Base-by-base conservation (phyloP, 2,113 vertebrate genomes). In the Pygoscelis antarcticus region DNA sequence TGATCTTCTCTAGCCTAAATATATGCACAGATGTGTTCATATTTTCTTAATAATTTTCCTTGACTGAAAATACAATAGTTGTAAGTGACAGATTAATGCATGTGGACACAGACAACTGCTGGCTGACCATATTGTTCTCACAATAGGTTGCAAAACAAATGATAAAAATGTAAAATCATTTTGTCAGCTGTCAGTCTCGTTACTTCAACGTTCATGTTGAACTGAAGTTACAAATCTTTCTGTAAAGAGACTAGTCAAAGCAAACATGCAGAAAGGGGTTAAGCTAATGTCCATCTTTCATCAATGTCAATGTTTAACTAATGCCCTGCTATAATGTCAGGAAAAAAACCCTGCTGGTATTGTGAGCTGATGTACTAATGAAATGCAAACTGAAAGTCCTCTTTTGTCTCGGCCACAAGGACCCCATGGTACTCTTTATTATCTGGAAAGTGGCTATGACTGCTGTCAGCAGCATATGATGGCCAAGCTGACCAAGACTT, bases 251-350 rank as follows among this genome's bases (percentile, higher is more conserved):
- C 34, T 13, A 51, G 34, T 57, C 36, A 90, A 74, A 57, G 10
- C 17, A 32, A 82, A 47, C 0, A 1, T 46, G 32, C 52, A 71
- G 40, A 44, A 44, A 40, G 21, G 40, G 58, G 58, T 54, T 61
- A 69, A 64, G 51, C 22, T 65, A 38, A 52, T 22, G 32, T 20
- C 52, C 29, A 49, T 64, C 30, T 66, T 68, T 72, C 17, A 36
- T 57, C 10, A 78, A 34, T 57, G 47, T 6, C 42, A 30, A 34
- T 16, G 23, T 81, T 58, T 60, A 77, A 52, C 12, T 84, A 47
- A 74, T 15, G 60, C 16, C 11, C 10, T 0, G 0, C 9, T 62
- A 62, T 2, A 34, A 47, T 5, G 42, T 18, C 42, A 86, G 55
- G 51, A 40, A 61, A 75, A 38, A 38, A 36, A 7, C 8, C 34